Base-by-base conservation (phyloP, 2,888 invertebrate species). In the Tetheella fluctuosa region DNA sequence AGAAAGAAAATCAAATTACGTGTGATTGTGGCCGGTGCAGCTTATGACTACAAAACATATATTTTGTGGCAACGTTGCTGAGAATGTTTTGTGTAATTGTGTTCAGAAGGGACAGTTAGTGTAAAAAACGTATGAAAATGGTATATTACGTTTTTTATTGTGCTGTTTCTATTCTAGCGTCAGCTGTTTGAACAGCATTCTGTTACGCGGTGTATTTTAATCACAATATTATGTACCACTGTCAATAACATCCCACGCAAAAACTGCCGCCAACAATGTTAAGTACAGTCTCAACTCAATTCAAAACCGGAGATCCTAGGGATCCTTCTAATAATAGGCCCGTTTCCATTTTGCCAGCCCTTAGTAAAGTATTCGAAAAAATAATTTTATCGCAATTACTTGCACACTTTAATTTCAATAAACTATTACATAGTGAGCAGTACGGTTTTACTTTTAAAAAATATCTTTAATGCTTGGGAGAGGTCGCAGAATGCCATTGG, bases 161-260 rank as follows among this genome's bases (percentile, higher is more conserved):
- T 34, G 23, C 15, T 54, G 37, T 55, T 55, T 55, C 20, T 55
- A 34, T 23, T 30, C 15, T 20, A 12, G 34, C 12, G 54, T 54
- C 55, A 55, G 55, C 30, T 55, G 34, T 37, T 34, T 34, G 23
- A 23, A 34, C 20, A 55, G 23, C 2, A 34, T 34, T 23, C 23
- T 13, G 55, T 55, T 55, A 55, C 55, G 15, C 2, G 34, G 23
- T 28, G 55, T 55, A 55, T 55, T 55, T 55, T 37, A 34, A 55
- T 13, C 55, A 37, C 55, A 55, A 55, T 55, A 55, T 55, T 23
- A 23, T 34, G 15, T 55, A 34, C 65, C 61, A 68, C 70, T 76
- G 73, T 70, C 72, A 73, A 75, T 69, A 69, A 61, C 74, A 62
- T 58, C 65, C 67, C 62, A 68, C 71, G 61, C 70, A 63, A 63